These are phyloP conservation scores for Otolemur crassicaudatus DNA, from an alignment of 2,797 vertebrate genomes.

Conservation along the genomic window DNA sequence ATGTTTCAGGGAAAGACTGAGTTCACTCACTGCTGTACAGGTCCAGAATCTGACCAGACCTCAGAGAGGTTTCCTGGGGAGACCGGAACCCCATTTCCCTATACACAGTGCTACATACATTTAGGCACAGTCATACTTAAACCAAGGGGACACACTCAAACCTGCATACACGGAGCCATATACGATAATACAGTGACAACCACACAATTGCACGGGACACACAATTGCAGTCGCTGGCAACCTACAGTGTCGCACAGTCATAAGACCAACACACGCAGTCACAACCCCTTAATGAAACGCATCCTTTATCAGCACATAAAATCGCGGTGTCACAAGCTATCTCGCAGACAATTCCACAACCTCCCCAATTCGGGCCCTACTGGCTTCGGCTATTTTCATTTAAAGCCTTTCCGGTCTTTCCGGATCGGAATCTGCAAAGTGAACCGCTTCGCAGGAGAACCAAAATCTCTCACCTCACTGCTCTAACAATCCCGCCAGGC, in stretches of 20 bases:
- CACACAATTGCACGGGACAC: background rate
- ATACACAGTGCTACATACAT: background rate
- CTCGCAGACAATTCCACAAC: background rate
- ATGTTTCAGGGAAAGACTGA: background rate
- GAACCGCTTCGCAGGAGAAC: background rate
- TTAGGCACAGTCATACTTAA: background rate
- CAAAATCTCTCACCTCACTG: background rate
- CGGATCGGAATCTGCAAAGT: background rate
- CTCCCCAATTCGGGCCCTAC: too few relatives aligned
- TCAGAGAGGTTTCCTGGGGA: background rate
- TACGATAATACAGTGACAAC: background rate
- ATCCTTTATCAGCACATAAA: background rate
- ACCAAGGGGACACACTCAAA: background rate
- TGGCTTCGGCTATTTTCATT: background rate
- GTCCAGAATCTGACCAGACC: background rate
- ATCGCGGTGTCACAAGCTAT: background rate
- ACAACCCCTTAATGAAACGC: background rate
- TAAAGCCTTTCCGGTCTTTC: background rate
- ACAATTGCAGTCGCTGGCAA: background rate
- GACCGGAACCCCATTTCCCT: background rate
- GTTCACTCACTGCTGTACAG: background rate
- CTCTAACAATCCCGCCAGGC: constrained; percentile 8
- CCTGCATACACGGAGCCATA: background rate
- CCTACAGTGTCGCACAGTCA: background rate
- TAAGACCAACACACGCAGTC: background rate